Conservation (phyloP, 2,888 invertebrate genomes). For the Rhorus exstirpatorius region DNA sequence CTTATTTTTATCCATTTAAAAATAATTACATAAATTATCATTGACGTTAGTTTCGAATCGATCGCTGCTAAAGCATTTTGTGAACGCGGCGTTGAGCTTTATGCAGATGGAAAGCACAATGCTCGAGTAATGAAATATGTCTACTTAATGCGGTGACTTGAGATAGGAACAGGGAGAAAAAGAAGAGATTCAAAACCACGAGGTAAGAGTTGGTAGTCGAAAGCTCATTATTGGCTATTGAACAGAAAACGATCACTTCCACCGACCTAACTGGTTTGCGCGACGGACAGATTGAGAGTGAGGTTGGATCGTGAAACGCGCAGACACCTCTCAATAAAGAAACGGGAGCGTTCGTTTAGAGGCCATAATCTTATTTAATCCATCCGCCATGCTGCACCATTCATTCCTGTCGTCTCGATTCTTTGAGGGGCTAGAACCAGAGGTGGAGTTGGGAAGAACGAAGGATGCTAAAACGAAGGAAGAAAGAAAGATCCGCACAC, state of each 20-base stretch:
- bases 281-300: not conserved
- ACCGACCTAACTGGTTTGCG: not conserved
- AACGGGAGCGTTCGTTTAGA: conserved; percentile 41
- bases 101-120: conserved; percentile 1
- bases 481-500: conserved; percentile 44
- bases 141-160: not conserved
- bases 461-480: conserved; percentile 15
- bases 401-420: not conserved
- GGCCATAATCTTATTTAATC: conserved; percentile 56
- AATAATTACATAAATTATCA: not conserved
- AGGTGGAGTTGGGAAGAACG: not conserved
- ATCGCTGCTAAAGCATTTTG: not conserved
- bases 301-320: not conserved
- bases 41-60: conserved; percentile 18
- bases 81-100: not conserved
- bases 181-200: not conserved
- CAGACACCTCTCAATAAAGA: conserved; percentile 28
- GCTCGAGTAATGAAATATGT: conserved; percentile 1
- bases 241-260: conserved; percentile 14
- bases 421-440: conserved; percentile 2
- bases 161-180: not conserved
- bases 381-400: conserved; percentile 34
- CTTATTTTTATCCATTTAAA: not conserved
- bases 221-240: conserved; percentile 58
- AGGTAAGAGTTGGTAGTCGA: conserved; percentile 51